Conservation (phyloP, 2,888 invertebrate species). For the Eristalis intricaria region DNA sequence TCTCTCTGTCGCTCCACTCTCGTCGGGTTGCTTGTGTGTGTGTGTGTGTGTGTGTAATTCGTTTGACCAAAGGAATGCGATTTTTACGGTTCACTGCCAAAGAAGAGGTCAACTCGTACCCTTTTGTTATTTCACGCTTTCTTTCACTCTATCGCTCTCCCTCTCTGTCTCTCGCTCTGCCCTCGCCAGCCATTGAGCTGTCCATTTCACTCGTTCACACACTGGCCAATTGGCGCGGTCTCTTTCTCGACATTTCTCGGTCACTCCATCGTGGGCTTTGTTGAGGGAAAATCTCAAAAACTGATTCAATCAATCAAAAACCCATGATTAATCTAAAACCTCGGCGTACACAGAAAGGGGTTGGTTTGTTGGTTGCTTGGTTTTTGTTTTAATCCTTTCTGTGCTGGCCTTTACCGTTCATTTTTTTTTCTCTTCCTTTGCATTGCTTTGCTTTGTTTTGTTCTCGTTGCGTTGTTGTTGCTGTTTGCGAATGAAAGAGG, state of each 20-base stretch:
- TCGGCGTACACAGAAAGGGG: constrained; percentile 53
- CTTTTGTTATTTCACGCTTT: constrained; percentile 45
- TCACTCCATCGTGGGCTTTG: constrained; percentile 9
- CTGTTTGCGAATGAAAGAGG: background rate
- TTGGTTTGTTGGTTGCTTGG: constrained; percentile 23
- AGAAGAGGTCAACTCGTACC: constrained; percentile 69
- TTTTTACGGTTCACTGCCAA: constrained; percentile 69
- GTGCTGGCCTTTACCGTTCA: constrained; percentile 6
- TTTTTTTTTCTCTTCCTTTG: background rate
- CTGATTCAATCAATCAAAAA: constrained; percentile 72
- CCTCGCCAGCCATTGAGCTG: background rate
- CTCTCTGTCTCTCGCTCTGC: constrained; percentile 6
- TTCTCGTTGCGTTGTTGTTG: background rate
- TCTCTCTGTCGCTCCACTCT: background rate
- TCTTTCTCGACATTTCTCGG: background rate
- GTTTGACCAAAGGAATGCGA: constrained; percentile 72
- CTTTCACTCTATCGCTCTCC: constrained; percentile 1
- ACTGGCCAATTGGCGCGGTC: background rate
- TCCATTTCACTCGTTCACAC: background rate
- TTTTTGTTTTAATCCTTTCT: constrained; percentile 57
- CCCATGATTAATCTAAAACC: constrained; percentile 72
- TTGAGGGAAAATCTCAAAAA: constrained; percentile 62
- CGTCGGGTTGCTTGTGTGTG: constrained; percentile 8
- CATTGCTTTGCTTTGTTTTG: background rate
- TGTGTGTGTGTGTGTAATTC: constrained; percentile 46